Evolutionary conservation across 2,888 invertebrate genomes (phyloP), one percentile per base, ranked within the genome.

Genomic region (Pyrgus malvae): DNA sequence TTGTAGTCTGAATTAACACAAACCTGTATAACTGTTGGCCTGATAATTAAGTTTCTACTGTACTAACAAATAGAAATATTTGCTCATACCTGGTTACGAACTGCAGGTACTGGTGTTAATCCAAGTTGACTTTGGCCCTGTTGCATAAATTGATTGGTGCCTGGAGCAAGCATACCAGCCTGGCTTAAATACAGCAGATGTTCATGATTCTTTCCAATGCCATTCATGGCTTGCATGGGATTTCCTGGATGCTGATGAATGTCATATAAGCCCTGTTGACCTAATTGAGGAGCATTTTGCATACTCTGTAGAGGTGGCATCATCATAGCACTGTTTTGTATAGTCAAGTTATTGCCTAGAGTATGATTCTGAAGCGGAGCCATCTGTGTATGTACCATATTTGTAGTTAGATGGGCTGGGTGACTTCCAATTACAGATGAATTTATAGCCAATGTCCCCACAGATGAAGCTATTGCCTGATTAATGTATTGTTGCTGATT

Each of bases 41-140:
- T n/a, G n/a, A n/a, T n/a, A n/a, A n/a, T n/a, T n/a, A n/a, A n/a
- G n/a, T n/a, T n/a, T n/a, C n/a, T n/a, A n/a, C n/a, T n/a, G n/a
- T n/a, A 8, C 3, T 9, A 1, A 1, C 29, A 29, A 8, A 29
- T 23, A 4, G 3, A 23, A 4, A 23, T 4, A 23, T 23, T 23
- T 23, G 6, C 23, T 19, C 38, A 84, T 72, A 91, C 90, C 82
- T 89, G 90, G 67, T 87, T 90, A 69, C 89, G 78, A 51, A 91
- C 86, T 54, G 89, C 79, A 57, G 88, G 82, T 37, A 87, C 87
- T 62, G 82, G 91, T 80, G 81, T 88, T 71, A 79, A 85, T 68
- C 86, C 92, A 72, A 88, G 89, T 61, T 91, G 92, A 73, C 84
- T 93, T 79, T 93, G 94, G 61, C 92, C 92, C 78, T 93, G 92